These are phyloP conservation scores for Actenoides hombroni DNA, from an alignment of 2,113 vertebrate species.

Conservation along the genomic window DNA sequence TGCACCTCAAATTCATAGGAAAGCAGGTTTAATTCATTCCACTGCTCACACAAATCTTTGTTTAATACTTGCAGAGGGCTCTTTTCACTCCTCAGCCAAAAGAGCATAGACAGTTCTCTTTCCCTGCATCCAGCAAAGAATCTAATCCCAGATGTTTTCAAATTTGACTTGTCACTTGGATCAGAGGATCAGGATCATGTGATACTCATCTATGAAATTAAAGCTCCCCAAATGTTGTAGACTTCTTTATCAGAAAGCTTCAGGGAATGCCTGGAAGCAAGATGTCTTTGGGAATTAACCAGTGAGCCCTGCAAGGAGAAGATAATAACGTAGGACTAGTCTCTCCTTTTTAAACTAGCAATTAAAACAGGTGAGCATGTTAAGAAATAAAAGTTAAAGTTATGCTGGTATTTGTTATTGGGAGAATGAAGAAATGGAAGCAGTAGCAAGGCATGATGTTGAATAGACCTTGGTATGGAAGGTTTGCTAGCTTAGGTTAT, in stretches of 20 bases:
- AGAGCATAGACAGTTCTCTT: not conserved
- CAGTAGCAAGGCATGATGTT: not conserved
- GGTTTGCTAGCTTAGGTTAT: not conserved
- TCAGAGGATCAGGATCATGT: not conserved
- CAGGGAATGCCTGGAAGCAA: not conserved
- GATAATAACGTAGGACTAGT: not conserved
- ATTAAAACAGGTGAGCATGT: not conserved
- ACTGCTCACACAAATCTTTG: not conserved
- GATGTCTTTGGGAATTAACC: not conserved
- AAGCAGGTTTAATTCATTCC: not conserved
- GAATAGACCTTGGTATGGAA: not conserved
- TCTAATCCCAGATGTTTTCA: not conserved
- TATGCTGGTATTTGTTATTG: not conserved
- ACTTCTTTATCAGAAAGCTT: not conserved
- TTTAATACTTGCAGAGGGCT: not conserved
- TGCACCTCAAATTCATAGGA: not conserved
- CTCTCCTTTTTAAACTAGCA: not conserved
- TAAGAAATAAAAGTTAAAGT: not conserved
- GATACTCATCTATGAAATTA: not conserved
- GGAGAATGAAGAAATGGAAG: not conserved
- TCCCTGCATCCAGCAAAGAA: not conserved
- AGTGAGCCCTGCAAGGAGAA: not conserved
- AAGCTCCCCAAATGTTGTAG: not conserved
- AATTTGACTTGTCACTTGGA: not conserved
- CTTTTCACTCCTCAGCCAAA: not conserved